Base-by-base conservation (phyloP, 2,888 invertebrate species). In the Silvanus unidentatus region DNA sequence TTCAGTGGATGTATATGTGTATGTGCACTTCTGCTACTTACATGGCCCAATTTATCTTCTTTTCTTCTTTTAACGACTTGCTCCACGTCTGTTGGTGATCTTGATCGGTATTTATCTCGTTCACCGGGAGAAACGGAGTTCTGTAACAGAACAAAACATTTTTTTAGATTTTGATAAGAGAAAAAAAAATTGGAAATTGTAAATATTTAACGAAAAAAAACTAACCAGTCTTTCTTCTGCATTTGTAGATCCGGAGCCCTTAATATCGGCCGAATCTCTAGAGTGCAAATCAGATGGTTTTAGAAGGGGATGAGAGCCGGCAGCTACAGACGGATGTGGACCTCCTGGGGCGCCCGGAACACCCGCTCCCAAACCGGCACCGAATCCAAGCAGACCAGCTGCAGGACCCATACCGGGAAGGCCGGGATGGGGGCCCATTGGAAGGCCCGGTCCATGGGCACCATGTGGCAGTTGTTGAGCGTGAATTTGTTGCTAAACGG, bases 81-180 rank as follows among this genome's bases (percentile, higher is more conserved):
- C 54, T 78, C 75, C 42, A 76, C 76, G 52, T 80, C 79, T 5
- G 84, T 80, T 11, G 88, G 86, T 73, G 87, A 87, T 68, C 88
- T 76, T 59, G 87, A 84, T 71, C 88, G 79, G 69, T 88, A 88
- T 69, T 89, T 89, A 71, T 89, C 88, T 60, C 85, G 75, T 65
- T 86, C 86, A 43, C 84, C 87, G 8, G 90, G 90, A 47, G 89
- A 89, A 75, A 89, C 87, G 62, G 88, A 88, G 75, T 84, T 89
- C 88, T 89, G 81, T 35, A 74, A 75, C 56, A 60, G 53, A 57
- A 53, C 54, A 47, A 39, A 29, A 29, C 11, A 39, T 16, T 4
- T 16, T 41, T 16, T 22, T 16, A 38, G 32, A 8, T 32, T 28
- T n/a, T n/a, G 15, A 13, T 14, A 39, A 10, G 27, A 35, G 8